Base-by-base conservation (phyloP, 2,888 invertebrate genomes). In the Smittia sp. region DNA sequence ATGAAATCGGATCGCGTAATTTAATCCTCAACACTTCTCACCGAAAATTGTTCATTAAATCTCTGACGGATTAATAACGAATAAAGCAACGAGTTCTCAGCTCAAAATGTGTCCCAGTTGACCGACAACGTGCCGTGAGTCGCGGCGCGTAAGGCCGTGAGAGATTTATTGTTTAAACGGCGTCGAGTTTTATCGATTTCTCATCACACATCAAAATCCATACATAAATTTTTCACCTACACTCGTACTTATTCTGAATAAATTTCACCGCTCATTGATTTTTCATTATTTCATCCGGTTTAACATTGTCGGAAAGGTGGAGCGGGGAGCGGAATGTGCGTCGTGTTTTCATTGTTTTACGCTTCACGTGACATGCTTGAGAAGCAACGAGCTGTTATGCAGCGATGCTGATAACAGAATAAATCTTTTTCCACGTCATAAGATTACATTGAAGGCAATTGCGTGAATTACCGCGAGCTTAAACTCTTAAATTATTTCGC, bases 221-320 rank as follows among this genome's bases (percentile, higher is more conserved):
- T 52, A 7, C 24, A 62, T 18, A 22, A 22, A 62, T 18, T 9
- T 63, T 63, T 13, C 27, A n/a, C 63, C 63, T 22, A 24, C 63
- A 27, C 25, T 9, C 27, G 63, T 3, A 18, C 63, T 27, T 24
- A 22, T 52, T 25, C 13, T 1, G 25, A 58, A 72, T 38, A 38
- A 72, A 39, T 62, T 72, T 72, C 38, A 72, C 18, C 39, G 72
- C 62, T 72, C 72, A 72, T 72, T 72, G 72, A 72, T 72, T 72
- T 62, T 62, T 72, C 72, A 72, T 72, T 72, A 62, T 62, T 54
- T 25, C 72, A 72, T 72, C 72, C 58, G 58, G 69, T 54, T 54
- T 22, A 24, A 25, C 63, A 6, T 32, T 32, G 3, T 58, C 58
- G 58, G 18, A 13, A 11, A 46, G 11, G 9, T 32, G 3, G 3